These are phyloP conservation scores for Drosophila nr. perissopoda DNA, from an alignment of 2,888 invertebrate species.

Conservation along the genomic window DNA sequence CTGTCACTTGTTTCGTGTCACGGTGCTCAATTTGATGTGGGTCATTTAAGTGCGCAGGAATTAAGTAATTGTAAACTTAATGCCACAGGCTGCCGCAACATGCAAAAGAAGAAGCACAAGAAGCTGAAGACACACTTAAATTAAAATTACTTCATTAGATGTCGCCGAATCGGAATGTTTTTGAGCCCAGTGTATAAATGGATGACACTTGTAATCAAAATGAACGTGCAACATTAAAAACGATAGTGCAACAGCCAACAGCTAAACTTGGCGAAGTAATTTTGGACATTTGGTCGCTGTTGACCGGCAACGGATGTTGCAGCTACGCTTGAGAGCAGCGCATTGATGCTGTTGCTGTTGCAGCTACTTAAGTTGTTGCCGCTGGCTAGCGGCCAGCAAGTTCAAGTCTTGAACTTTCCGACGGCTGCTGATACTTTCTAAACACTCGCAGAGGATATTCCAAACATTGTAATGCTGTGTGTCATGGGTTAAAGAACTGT, in stretches of 20 bases:
- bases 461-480: background rate
- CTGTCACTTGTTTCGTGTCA: constrained; percentile 27
- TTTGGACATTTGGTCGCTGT: constrained; percentile 19
- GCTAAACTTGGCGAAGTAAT: constrained; percentile 20
- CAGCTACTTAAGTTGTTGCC: constrained; percentile 26
- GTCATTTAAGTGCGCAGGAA: constrained; percentile 46
- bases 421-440: background rate
- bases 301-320: constrained; percentile 62
- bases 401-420: constrained; percentile 53
- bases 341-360: background rate
- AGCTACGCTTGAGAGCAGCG: constrained; percentile 58
- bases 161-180: constrained; percentile 48
- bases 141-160: constrained; percentile 79
- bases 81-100: constrained; percentile 32
- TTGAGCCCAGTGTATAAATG: constrained; percentile 52
- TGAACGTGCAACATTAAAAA: constrained; percentile 78
- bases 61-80: constrained; percentile 30
- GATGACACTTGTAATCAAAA: constrained; percentile 79
- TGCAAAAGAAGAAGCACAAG: background rate
- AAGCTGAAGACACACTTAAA: constrained; percentile 38
- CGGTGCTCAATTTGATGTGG: constrained; percentile 58
- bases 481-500: too few relatives aligned
- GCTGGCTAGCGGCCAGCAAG: constrained; percentile 48
- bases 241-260: constrained; percentile 48
- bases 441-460: background rate